Evolutionary conservation across 1,140 invertebrate species (phyloP).

Genomic region (Pseudomyrmex sp.): DNA sequence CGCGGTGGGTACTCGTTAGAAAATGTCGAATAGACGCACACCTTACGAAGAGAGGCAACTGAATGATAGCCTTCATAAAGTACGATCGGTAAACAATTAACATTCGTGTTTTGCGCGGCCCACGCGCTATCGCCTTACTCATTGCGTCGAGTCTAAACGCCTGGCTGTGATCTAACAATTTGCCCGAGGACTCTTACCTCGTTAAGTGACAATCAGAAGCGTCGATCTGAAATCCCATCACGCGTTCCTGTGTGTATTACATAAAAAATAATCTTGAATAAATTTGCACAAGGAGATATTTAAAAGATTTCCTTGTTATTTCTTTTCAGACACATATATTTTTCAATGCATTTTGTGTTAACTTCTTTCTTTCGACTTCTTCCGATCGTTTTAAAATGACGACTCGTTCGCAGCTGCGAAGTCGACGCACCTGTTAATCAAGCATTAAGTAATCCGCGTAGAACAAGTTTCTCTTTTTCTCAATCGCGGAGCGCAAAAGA

Average conservation of each 20-base stretch:
- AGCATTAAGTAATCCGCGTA: constrained; percentile 47
- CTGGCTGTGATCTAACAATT: constrained; percentile 75
- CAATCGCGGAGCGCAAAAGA: constrained; percentile 28
- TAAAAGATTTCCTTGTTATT: too few species aligned
- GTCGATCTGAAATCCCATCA: constrained; percentile 78
- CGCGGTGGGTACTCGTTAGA: constrained; percentile 74
- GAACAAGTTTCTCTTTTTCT: constrained; percentile 12
- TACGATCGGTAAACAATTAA: constrained; percentile 83
- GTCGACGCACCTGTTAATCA: constrained; percentile 53
- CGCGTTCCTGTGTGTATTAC: constrained; percentile 24
- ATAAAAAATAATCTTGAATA: not conserved
- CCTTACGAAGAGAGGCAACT: constrained; percentile 53
- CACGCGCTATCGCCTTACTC: constrained; percentile 72
- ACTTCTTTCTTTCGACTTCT: not conserved
- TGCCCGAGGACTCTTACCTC: constrained; percentile 81
- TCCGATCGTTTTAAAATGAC: not conserved
- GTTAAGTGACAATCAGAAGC: constrained; percentile 84
- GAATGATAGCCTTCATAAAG: constrained; percentile 80
- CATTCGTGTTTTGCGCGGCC: constrained; percentile 76
- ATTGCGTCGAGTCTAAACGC: constrained; percentile 42
- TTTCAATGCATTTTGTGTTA: not conserved
- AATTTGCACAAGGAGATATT: too few species aligned
- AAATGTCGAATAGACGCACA: constrained; percentile 76
- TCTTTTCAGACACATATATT: not conserved
- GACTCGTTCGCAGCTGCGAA: not conserved